A percentile compares a stretch with the other conserved stretches of the same genome.
phyloP scores from a whole-genome alignment of 1,140 invertebrate species.

The Drosophila santomea region DNA sequence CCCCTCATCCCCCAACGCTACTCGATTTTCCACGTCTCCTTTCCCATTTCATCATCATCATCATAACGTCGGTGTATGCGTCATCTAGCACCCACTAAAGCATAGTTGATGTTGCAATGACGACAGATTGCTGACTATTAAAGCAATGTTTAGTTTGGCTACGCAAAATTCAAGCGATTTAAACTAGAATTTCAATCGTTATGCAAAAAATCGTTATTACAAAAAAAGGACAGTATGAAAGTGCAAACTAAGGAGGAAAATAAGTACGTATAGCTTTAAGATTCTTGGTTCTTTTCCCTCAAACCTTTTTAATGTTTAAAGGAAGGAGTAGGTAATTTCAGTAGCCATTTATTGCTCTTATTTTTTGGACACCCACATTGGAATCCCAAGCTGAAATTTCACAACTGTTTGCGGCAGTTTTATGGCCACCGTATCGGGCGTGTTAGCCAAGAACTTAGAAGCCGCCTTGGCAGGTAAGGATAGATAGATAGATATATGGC shows the following conservation, averaged over 20 bases:
- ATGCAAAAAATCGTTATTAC: no score
- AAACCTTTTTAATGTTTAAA: background rate
- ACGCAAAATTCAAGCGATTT: background rate
- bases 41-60: constrained; percentile 55
- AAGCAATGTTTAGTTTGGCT: constrained; percentile 3
- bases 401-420: constrained; percentile 36
- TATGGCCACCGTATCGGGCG: constrained; percentile 21
- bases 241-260: no score
- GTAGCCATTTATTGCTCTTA: background rate
- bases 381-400: constrained; percentile 11
- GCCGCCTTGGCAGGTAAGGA: constrained; percentile 24
- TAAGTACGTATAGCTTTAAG: no score
- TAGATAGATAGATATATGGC: background rate
- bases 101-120: constrained; percentile 58
- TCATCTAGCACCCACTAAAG: constrained; percentile 81
- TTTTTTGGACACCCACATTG: background rate
- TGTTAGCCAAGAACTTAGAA: constrained; percentile 30
- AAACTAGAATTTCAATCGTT: background rate
- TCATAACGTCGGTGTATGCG: constrained; percentile 72
- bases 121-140: constrained; percentile 61
- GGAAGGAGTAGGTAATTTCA: background rate
- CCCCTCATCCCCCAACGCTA: background rate
- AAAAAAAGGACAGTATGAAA: no score
- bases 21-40: constrained; percentile 9
- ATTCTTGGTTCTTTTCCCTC: background rate